phyloP scores from a whole-genome alignment of 2,797 vertebrate species.

The Neostethus bicornis region DNA sequence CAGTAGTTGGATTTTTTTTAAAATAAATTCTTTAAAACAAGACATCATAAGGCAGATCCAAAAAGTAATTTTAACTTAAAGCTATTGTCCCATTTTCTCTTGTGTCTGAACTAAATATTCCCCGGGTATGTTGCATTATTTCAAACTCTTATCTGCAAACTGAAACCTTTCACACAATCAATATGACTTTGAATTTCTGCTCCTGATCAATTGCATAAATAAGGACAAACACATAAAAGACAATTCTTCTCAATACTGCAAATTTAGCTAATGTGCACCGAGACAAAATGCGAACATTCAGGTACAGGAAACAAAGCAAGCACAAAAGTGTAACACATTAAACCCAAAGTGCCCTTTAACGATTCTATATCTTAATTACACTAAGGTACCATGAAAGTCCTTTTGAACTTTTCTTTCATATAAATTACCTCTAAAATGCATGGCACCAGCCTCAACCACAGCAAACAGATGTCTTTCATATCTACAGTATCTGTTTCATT shows the following conservation, averaged over 20 bases:
- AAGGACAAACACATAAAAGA: background rate
- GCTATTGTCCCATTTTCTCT: no score
- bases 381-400: conserved; percentile 16
- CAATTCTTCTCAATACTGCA: background rate
- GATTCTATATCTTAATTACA: conserved; percentile 21
- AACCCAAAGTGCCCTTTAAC: no score
- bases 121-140: no score
- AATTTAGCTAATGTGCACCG: background rate
- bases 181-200: conserved; percentile 18
- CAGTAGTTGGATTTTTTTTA: no score
- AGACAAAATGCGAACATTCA: background rate
- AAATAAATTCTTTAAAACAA: no score
- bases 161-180: conserved; percentile 38
- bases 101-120: no score
- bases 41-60: no score
- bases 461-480: conserved; percentile 51
- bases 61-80: no score
- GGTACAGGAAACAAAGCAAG: background rate
- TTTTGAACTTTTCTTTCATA: conserved; percentile 36
- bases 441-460: conserved; percentile 52
- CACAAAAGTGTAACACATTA: no score
- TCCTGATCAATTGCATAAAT: conserved; percentile 14
- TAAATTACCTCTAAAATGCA: conserved; percentile 54
- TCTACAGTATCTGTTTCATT: conserved; percentile 36
- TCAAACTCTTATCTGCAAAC: conserved; percentile 4